Conservation (phyloP, 92 coral and sea anemone genomes). For the Palythoa grandis region DNA sequence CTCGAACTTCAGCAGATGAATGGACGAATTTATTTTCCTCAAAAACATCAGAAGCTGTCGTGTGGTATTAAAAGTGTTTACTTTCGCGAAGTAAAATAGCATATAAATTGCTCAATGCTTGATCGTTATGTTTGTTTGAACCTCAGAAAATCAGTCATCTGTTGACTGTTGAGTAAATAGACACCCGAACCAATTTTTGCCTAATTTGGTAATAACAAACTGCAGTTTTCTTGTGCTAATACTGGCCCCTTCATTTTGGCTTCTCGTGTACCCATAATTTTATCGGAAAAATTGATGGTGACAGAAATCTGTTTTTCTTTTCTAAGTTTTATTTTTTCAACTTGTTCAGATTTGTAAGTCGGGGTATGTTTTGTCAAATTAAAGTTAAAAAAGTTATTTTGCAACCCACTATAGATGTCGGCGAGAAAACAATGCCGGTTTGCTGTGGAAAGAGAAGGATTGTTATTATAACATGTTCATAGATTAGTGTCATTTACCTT, state of each 20-base stretch:
- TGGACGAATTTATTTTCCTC: neutral
- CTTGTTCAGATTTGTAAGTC: neutral
- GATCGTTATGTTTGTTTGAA: neutral
- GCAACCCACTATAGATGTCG: too few relatives aligned
- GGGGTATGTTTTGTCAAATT: too few relatives aligned
- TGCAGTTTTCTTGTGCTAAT: constrained; percentile 12
- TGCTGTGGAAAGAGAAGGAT: too few relatives aligned
- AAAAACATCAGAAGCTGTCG: neutral
- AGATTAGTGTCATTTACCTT: too few relatives aligned
- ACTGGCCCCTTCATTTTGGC: constrained; percentile 20
- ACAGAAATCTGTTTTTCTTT: neutral
- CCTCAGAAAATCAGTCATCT: constrained; percentile 10
- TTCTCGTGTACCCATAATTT: neutral
- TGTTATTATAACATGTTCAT: too few relatives aligned
- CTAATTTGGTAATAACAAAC: constrained; percentile 42
- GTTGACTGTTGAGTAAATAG: constrained; percentile 25
- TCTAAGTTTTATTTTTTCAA: neutral
- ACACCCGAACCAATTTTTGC: constrained; percentile 21
- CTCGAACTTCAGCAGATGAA: neutral
- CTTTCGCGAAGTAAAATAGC: neutral
- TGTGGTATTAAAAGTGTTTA: constrained; percentile 12
- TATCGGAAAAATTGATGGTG: neutral
- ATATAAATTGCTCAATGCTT: constrained; percentile 22
- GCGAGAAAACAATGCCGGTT: too few relatives aligned
- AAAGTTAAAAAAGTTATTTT: too few relatives aligned